Percentiles rank a stretch among this genome's conserved stretches.
phyloP scores from a whole-genome alignment of 2,888 invertebrate species.

The Athalia rosae region DNA sequence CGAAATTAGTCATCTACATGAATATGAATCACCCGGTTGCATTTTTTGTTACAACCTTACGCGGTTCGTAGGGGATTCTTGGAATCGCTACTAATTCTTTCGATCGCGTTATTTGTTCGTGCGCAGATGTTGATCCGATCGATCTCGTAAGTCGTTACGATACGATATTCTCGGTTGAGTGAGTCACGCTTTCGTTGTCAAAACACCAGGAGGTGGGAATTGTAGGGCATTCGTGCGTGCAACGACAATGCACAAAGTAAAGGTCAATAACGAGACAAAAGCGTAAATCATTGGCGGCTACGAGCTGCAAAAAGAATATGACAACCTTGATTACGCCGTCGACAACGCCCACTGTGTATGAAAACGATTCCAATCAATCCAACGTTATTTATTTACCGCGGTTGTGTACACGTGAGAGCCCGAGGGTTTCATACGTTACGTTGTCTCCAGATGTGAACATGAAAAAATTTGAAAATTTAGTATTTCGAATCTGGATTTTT shows the following conservation, averaged over 20 bases:
- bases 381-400: not conserved
- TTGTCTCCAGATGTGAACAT: not conserved
- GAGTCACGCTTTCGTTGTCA: not conserved
- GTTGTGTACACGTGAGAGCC: no score
- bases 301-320: not conserved
- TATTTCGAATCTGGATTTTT: not conserved
- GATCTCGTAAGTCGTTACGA: conserved; percentile 7
- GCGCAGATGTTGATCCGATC: not conserved
- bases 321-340: not conserved
- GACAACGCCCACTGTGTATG: not conserved
- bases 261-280: conserved; percentile 2
- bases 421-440: not conserved
- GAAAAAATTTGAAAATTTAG: not conserved
- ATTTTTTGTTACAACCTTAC: no score
- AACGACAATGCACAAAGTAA: not conserved
- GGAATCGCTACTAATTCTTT: not conserved
- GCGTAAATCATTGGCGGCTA: not conserved
- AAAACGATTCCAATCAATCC: not conserved
- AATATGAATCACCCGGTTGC: no score
- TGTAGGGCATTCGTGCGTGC: conserved; percentile 28
- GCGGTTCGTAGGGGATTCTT: not conserved
- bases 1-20: no score
- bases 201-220: not conserved
- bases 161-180: not conserved
- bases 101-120: not conserved